phyloP scores from a whole-genome alignment of 2,888 invertebrate species.

The Brassicogethes aeneus region DNA sequence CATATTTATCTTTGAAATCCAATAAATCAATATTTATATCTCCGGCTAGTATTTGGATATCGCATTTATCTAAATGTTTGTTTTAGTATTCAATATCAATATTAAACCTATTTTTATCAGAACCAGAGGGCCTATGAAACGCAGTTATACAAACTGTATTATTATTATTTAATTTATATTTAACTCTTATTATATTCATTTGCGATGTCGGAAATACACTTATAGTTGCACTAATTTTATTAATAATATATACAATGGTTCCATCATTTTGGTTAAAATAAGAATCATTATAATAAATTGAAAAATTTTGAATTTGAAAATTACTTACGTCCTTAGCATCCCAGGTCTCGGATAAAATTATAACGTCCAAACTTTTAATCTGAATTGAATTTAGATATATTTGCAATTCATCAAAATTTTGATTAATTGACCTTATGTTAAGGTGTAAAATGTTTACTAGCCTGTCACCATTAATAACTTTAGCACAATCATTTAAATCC shows the following conservation, averaged over 20 bases:
- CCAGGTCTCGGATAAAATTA: neutral
- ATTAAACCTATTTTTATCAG: neutral
- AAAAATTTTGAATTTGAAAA: neutral
- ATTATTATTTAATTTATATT: neutral
- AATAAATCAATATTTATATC: no score
- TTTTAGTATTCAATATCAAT: no score
- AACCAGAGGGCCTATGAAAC: neutral
- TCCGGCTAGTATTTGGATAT: neutral
- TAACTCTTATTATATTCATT: neutral
- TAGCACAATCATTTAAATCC: no score
- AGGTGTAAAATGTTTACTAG: no score
- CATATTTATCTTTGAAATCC: no score
- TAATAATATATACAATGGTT: neutral
- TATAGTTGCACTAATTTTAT: neutral
- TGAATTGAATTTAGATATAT: neutral
- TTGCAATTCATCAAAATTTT: neutral
- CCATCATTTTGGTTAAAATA: neutral
- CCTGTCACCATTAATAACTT: no score
- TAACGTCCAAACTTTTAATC: neutral
- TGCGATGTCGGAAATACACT: neutral
- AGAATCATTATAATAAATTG: neutral
- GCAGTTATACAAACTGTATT: neutral
- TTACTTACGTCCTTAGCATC: neutral
- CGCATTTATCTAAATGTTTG: neutral
- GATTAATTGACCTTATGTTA: neutral